Evolutionary conservation across 2,888 invertebrate species (phyloP).

Genomic region (Caenorhabditis sp.): DNA sequence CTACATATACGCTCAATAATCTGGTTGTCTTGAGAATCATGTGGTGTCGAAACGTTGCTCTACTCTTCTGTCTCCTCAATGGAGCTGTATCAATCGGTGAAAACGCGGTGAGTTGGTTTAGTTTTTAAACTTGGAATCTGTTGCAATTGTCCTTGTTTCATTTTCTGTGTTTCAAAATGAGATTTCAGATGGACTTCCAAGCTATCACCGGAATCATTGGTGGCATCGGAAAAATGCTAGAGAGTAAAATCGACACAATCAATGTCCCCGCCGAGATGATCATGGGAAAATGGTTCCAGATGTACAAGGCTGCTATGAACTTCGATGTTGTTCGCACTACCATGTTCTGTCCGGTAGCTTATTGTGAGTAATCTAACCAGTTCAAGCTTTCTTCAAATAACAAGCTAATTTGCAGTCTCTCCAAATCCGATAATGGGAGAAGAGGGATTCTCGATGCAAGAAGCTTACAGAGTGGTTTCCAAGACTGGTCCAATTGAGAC

Average conservation of each 20-base stretch:
- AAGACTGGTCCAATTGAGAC: constrained; percentile 83
- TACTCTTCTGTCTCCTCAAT: constrained; percentile 51
- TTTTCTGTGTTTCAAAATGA: not conserved
- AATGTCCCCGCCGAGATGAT: constrained; percentile 81
- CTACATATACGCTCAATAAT: constrained; percentile 58
- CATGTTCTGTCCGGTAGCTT: constrained; percentile 83
- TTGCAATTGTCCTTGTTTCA: constrained; percentile 7
- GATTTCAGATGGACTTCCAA: constrained; percentile 82
- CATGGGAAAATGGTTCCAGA: constrained; percentile 83
- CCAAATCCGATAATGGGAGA: constrained; percentile 83
- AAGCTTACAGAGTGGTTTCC: constrained; percentile 82
- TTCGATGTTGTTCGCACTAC: constrained; percentile 83
- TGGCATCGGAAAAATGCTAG: constrained; percentile 83
- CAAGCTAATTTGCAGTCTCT: constrained; percentile 76
- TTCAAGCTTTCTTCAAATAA: not conserved
- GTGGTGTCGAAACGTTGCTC: constrained; percentile 58
- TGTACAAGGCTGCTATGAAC: constrained; percentile 83
- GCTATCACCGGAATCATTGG: constrained; percentile 82
- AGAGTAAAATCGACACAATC: constrained; percentile 80
- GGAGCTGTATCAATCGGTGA: constrained; percentile 78
- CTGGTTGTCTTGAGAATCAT: constrained; percentile 32
- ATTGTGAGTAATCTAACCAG: constrained; percentile 78
- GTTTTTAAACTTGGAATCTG: not conserved
- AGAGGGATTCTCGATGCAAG: constrained; percentile 83
- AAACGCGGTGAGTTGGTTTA: constrained; percentile 81